A percentile compares a stretch with the other conserved stretches of the same genome.
phyloP scores from a whole-genome alignment of 2,113 vertebrate genomes.

The Limnothrissa miodon region DNA sequence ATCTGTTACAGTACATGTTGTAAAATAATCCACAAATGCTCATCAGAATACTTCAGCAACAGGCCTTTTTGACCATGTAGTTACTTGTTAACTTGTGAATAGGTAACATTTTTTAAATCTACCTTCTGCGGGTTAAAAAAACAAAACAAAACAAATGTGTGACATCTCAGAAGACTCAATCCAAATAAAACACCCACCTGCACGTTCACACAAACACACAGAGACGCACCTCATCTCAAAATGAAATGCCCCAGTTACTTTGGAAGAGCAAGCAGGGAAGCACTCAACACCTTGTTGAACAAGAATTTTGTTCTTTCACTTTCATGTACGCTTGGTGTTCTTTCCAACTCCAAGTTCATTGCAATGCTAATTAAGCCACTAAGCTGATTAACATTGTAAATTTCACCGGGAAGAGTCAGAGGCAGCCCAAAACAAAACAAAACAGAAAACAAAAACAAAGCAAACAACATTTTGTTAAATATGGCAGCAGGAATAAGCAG shows the following conservation, averaged over 20 bases:
- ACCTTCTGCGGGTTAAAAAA: background rate
- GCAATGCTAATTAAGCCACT: conserved; percentile 67
- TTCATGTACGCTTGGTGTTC: conserved; percentile 54
- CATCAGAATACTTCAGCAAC: background rate
- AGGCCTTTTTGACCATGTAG: background rate
- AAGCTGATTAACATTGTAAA: conserved; percentile 68
- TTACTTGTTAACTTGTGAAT: background rate
- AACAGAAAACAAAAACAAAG: too few relatives aligned
- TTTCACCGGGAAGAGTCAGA: conserved; percentile 49
- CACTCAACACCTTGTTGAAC: conserved; percentile 57
- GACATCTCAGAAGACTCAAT: background rate
- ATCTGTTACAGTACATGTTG: background rate
- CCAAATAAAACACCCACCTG: background rate
- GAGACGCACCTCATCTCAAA: background rate
- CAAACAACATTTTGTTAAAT: background rate
- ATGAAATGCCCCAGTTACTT: conserved; percentile 1
- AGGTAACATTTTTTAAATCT: background rate
- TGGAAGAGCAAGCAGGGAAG: background rate
- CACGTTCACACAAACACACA: background rate
- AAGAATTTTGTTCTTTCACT: conserved; percentile 58
- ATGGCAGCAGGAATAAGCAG: background rate
- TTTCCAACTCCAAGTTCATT: conserved; percentile 66
- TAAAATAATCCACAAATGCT: background rate
- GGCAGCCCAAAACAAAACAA: conserved; percentile 56
- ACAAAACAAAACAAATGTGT: background rate